Evolutionary conservation across 2,797 vertebrate species (phyloP).

Genomic region (Rousettus madagascariensis): DNA sequence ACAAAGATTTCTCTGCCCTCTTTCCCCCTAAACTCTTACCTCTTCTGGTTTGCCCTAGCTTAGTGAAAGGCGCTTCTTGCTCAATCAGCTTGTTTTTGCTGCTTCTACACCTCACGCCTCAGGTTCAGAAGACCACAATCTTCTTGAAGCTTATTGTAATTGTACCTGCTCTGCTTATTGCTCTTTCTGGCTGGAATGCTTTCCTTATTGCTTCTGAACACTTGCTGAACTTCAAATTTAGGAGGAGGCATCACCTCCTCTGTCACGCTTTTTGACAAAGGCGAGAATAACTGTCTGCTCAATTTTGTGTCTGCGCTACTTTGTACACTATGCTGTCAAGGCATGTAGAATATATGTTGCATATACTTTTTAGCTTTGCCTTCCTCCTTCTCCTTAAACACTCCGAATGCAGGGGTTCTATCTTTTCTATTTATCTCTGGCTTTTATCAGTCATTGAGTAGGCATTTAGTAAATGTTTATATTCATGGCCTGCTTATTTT

Average conservation of each 20-base stretch:
- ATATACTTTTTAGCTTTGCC: neutral
- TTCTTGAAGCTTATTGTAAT: neutral
- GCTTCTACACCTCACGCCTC: neutral
- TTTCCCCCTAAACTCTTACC: neutral
- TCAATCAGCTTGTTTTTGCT: neutral
- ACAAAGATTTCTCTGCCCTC: neutral
- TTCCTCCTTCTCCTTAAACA: neutral
- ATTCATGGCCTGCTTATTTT: conserved; percentile 15
- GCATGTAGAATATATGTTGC: neutral
- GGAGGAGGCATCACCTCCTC: neutral
- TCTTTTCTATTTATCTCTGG: neutral
- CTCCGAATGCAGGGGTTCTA: neutral
- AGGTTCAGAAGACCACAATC: neutral
- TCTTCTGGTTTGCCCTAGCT: neutral
- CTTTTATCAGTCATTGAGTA: neutral
- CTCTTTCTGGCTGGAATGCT: neutral
- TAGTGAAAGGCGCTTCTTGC: neutral
- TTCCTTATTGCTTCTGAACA: neutral
- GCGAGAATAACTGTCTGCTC: neutral
- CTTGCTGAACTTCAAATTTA: neutral
- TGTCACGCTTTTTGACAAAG: neutral
- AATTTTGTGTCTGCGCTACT: neutral
- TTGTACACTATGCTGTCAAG: neutral
- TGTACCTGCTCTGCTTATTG: neutral
- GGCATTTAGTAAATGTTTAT: neutral